phyloP scores from a whole-genome alignment of 2,888 invertebrate species.

The Eilema depressum region DNA sequence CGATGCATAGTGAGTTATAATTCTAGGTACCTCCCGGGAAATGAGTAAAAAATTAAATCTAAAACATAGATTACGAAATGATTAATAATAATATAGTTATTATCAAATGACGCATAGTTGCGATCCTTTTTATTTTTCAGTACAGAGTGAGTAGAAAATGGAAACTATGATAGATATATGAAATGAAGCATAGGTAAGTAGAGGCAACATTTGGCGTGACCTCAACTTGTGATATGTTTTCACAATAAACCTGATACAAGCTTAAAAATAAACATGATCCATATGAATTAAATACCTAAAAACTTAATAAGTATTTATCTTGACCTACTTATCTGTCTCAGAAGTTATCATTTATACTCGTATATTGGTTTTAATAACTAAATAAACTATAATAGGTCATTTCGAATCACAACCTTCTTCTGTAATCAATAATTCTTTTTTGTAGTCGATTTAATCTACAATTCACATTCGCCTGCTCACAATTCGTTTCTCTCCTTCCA shows the following conservation, averaged over 20 bases:
- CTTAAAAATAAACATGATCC: conserved; percentile 1
- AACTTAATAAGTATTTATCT: not conserved
- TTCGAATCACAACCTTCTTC: not conserved
- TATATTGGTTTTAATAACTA: not conserved
- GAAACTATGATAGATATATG: not conserved
- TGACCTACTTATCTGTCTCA: not conserved
- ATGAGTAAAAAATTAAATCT: not conserved
- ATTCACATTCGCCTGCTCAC: no score
- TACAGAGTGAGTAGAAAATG: not conserved
- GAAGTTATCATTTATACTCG: not conserved
- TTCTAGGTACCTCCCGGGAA: no score
- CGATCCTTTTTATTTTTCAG: not conserved
- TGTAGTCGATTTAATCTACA: no score
- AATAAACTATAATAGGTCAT: not conserved
- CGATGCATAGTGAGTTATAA: not conserved
- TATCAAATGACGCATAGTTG: not conserved
- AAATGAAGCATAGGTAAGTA: not conserved
- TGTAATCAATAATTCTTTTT: not conserved
- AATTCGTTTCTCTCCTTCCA: no score
- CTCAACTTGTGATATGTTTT: not conserved
- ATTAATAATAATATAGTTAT: not conserved
- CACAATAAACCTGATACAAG: not conserved
- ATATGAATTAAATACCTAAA: not conserved
- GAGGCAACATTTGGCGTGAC: not conserved
- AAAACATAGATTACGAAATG: not conserved